Base-by-base conservation (phyloP, 2,113 vertebrate species). In the Choloepus hoffmanni region DNA sequence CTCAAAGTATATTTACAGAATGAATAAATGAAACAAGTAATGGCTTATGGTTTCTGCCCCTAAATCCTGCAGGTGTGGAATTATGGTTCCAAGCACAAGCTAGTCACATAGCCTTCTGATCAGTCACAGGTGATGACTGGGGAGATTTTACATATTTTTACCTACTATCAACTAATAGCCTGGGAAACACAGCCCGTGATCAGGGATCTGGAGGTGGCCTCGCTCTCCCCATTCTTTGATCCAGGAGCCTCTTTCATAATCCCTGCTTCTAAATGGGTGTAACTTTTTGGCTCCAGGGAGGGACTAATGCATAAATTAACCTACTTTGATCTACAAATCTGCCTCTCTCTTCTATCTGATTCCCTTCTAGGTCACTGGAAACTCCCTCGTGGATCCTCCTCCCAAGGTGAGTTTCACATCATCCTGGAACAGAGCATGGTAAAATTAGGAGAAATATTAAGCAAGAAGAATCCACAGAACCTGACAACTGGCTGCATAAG, bases 41-140 rank as follows among this genome's bases (percentile, higher is more conserved):
- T 19, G 67, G 67, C 18, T 65, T 36, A 19, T 23, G 67, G 45
- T 55, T 67, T 45, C 55, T 36, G 30, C 21, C 76, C 45, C 9
- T 53, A 7, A 53, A 7, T 53, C 50, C 58, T 14, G 79, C 79
- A 43, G 40, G 10, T 3, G 10, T 26, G 40, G 62, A 40, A 53
- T n/a, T 55, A 28, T 74, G 45, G 58, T 30, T 12, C 48, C 36
- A 67, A 33, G 36, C 60, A 23, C 15, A 65, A 82, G 40, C 10
- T 1, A 11, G 26, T 24, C n/a, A 24, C 43, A 7, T 40, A 14
- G 9, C 62, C 63, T 85, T 43, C 72, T 45, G 19, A n/a, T 16
- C 3, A 21, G 40, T 19, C 2, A 0, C 26, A n/a, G 63, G 70
- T 28, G 11, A 2, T 43, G n/a, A 21, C 0, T 6, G 19, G 77